Evolutionary conservation across 2,797 vertebrate species (phyloP), one percentile per base, ranked within the genome.

Genomic region (Distichodus sexfasciatus): DNA sequence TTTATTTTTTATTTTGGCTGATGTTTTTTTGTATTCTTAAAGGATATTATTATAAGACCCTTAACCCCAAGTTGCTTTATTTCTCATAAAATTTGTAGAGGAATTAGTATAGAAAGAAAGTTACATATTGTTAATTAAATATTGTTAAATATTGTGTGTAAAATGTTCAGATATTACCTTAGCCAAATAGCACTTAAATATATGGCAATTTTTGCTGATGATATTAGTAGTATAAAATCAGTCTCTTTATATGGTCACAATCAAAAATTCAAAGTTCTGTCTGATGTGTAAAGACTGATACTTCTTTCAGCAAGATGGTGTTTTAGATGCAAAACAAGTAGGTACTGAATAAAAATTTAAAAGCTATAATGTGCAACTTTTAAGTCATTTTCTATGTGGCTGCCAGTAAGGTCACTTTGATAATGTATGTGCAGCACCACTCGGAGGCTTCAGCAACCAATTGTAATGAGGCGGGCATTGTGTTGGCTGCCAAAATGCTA

Each of bases 351-450:
- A 51, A 46, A 58, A 71, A 35, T 35, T 4, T 10, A 44, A 57
- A 36, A 11, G 11, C 33, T 48, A 71, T 55, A 62, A 62, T 71
- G 58, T 24, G 24, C 17, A n/a, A 31, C 17, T 64, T 15, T 19
- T 0, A n/a, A 40, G 6, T 68, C 12, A 57, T 77, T 78, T 61
- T 65, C 63, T 23, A 40, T 21, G 10, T 33, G 28, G 15, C 24
- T 66, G 72, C 62, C 53, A 46, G 44, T 69, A 68, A 73, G 66
- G 66, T 77, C 72, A 75, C 75, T 77, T 75, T 79, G 74, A 31
- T 33, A 28, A n/a, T 24, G 5, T 57, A 59, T 50, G 15, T 47
- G 21, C 33, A 24, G 28, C 17, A 26, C 19, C 50, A 17, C 41
- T 48, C 15, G 31, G 66, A 40, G 24, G 8, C 6, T 19, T 28